Base-by-base conservation (phyloP, 1,140 invertebrate species). In the Sinonovacula constricta region DNA sequence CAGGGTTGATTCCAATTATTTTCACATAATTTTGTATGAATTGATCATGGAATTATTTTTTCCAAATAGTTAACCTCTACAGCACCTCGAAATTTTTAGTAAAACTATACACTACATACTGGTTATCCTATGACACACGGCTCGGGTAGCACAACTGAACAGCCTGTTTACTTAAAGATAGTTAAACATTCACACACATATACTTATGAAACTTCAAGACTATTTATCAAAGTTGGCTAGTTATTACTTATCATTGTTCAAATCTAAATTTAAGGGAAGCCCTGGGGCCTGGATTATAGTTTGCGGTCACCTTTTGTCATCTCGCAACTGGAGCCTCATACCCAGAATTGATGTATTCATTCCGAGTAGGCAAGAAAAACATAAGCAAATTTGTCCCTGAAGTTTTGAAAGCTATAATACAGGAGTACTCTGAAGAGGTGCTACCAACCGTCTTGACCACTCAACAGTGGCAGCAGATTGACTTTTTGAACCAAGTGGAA, bases 241-340 rank as follows among this genome's bases (percentile, higher is more conserved):
- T n/a, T n/a, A n/a, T n/a, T n/a, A n/a, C n/a, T n/a, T n/a, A n/a
- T n/a, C n/a, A 49, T 34, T 56, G 51, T 54, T 69, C 36, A 34
- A 69, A 69, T 69, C 51, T 54, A 34, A 49, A 31, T 56, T 60
- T 49, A 24, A 95, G 0, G 57, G 75, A 79, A 92, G 97, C 1
- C 94, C 96, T 12, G 91, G 96, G 70, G 95, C 96, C 1, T 95
- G 97, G 83, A 89, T 97, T 51, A 93, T 62, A 63, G 53, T 53
- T 79, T 22, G 68, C 76, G 53, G 33, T 69, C 34, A 80, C 81
- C 36, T 51, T 80, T n/a, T 39, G 77, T n/a, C n/a, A n/a, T n/a
- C n/a, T n/a, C n/a, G n/a, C n/a, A n/a, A n/a, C n/a, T n/a, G n/a
- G n/a, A n/a, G 53, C n/a, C 51, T 70, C 33, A 22, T 81, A 77